Evolutionary conservation across 2,797 vertebrate genomes (phyloP), one percentile per base, ranked within the genome.

Genomic region (Molossus molossus): DNA sequence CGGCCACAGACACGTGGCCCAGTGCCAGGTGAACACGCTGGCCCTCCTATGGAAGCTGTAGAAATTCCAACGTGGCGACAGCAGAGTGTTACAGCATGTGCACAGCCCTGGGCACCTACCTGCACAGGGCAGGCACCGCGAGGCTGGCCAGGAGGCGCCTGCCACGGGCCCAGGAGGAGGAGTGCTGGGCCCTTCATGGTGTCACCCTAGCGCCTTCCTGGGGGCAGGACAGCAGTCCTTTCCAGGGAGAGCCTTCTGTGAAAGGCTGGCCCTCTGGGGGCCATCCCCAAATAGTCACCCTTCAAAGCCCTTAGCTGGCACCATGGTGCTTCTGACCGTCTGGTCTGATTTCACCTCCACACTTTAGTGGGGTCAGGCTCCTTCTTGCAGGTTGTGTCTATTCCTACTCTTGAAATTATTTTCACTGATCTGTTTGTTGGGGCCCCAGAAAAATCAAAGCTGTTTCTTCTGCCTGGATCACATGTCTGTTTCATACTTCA

Each of bases 401-500:
- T 27, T 37, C 25, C 45, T 57, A 15, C 17, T 67, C 14, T 12
- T 37, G 23, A 55, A 29, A 10, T 40, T 58, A 37, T 69, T 69
- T 64, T 80, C 17, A n/a, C 1, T 29, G 18, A 13, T 62, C 48
- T 33, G 18, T 75, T 72, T 69, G 20, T 33, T 29, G 58, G 4
- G 48, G 25, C 23, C 15, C 55, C 64, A 62, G 85, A 72, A 81
- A 87, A 91, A 37, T 69, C 58, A 53, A 94, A 64, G 37, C n/a
- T 67, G 14, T 50, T 50, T 76, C 86, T 89, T 58, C 80, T 87
- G 45, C 45, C 40, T 15, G n/a, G 15, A 13, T 37, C 21, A 17
- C 57, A 14, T 10, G 45, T 45, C 58, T 69, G 4, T 75, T 85
- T 64, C 69, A 84, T 80, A 53, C 29, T 12, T 82, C n/a, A 62